phyloP scores from a whole-genome alignment of 2,113 vertebrate genomes.

The Pandion haliaetus region DNA sequence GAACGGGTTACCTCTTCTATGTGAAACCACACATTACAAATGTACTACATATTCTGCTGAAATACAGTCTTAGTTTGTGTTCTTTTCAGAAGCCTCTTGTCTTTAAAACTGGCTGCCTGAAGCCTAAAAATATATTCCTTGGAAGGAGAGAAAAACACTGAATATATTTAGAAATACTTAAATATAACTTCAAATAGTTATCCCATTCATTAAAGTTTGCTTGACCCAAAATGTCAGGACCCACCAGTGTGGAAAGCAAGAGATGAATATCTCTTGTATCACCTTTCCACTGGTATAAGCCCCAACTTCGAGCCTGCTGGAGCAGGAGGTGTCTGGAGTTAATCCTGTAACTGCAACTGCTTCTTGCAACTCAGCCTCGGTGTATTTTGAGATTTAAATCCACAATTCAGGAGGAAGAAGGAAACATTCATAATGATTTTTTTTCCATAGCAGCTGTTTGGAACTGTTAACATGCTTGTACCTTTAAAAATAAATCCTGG shows the following conservation, averaged over 20 bases:
- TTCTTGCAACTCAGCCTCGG: not conserved
- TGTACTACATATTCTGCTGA: not conserved
- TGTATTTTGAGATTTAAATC: slow-evolving; percentile 46
- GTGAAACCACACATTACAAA: not conserved
- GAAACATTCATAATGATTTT: slow-evolving; percentile 1
- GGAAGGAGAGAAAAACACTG: not conserved
- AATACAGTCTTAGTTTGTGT: not conserved
- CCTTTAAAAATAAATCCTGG: slow-evolving; percentile 21
- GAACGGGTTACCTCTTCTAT: not conserved
- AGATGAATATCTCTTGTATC: slow-evolving; percentile 37
- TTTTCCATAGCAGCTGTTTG: slow-evolving; percentile 53
- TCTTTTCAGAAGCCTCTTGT: not conserved
- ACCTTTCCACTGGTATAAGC: slow-evolving; percentile 36
- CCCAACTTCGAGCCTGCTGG: not conserved
- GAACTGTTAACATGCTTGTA: slow-evolving; percentile 14
- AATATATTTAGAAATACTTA: slow-evolving; percentile 23
- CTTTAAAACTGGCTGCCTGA: not conserved
- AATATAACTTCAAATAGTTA: slow-evolving; percentile 25
- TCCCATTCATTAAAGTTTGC: slow-evolving; percentile 27
- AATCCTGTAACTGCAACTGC: slow-evolving; percentile 50
- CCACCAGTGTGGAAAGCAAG: slow-evolving; percentile 6
- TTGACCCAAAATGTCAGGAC: slow-evolving; percentile 48
- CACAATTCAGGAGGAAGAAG: slow-evolving; percentile 32
- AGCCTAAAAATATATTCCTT: not conserved
- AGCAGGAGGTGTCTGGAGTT: slow-evolving; percentile 48